Evolutionary conservation across 2,888 invertebrate species (phyloP).

Genomic region (Acronicta leporina): DNA sequence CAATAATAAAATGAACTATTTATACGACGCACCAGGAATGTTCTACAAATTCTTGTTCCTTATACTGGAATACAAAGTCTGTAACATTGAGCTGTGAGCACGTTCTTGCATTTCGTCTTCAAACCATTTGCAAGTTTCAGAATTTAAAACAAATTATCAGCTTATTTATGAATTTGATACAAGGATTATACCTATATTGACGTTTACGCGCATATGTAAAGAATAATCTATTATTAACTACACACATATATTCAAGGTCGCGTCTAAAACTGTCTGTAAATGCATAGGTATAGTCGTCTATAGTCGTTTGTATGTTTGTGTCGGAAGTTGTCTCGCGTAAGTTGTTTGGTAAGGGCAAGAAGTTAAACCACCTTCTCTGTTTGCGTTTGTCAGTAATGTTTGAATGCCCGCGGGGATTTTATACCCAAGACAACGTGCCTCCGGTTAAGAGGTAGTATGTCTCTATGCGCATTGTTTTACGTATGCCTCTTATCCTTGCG

Average conservation of each 20-base stretch:
- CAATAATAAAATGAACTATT: slow-evolving; percentile 24
- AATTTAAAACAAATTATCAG: not conserved
- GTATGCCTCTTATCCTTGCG: slow-evolving; percentile 36
- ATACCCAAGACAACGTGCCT: slow-evolving; percentile 10
- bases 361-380: slow-evolving; percentile 49
- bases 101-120: slow-evolving; percentile 17
- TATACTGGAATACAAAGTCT: slow-evolving; percentile 23
- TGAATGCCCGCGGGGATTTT: slow-evolving; percentile 26
- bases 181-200: slow-evolving; percentile 1
- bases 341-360: slow-evolving; percentile 55
- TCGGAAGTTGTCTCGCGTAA: slow-evolving; percentile 56
- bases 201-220: slow-evolving; percentile 19
- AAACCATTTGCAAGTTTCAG: not conserved
- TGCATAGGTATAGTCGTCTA: slow-evolving; percentile 15
- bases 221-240: slow-evolving; percentile 29
- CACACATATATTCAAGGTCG: slow-evolving; percentile 34
- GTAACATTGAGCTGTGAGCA: slow-evolving; percentile 31
- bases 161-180: too few relatives aligned
- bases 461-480: slow-evolving; percentile 30
- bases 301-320: slow-evolving; percentile 34
- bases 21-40: slow-evolving; percentile 30
- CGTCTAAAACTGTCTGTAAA: slow-evolving; percentile 23
- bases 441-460: slow-evolving; percentile 14
- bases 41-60: slow-evolving; percentile 25
- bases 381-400: slow-evolving; percentile 43